Conservation (phyloP, 2,113 vertebrate genomes). For the Cryptoleucopteryx plumbea region DNA sequence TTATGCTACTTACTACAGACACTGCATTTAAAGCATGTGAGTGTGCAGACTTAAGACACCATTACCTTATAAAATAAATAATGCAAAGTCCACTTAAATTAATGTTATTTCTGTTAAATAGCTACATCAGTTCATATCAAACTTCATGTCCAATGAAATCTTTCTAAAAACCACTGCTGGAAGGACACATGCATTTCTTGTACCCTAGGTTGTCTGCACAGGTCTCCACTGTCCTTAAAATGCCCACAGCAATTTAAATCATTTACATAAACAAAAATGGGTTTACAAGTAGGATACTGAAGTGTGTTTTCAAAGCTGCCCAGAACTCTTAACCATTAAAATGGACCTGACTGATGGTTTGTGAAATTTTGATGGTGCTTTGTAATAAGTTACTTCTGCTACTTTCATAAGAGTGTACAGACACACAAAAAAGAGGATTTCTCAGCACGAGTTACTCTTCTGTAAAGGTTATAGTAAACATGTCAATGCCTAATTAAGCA, state of each 20-base stretch:
- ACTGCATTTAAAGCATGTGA: neutral
- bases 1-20: constrained; percentile 17
- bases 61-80: constrained; percentile 35
- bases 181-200: constrained; percentile 8
- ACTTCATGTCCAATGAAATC: constrained; percentile 28
- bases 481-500: constrained; percentile 78
- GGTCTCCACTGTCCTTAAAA: constrained; percentile 28
- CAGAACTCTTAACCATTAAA: constrained; percentile 38
- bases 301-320: constrained; percentile 33
- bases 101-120: constrained; percentile 49
- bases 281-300: constrained; percentile 39
- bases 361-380: constrained; percentile 30
- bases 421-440: constrained; percentile 42
- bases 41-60: neutral
- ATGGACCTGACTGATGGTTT: neutral
- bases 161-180: constrained; percentile 12
- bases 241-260: constrained; percentile 58
- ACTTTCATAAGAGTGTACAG: neutral
- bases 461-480: constrained; percentile 79
- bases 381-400: constrained; percentile 4
- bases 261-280: constrained; percentile 50
- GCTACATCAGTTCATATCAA: constrained; percentile 27
- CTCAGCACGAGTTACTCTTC: constrained; percentile 67
- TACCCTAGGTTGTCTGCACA: neutral
- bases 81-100: constrained; percentile 37